Evolutionary conservation across 2,888 invertebrate genomes (phyloP).

Genomic region (Oligia fasciuncula): DNA sequence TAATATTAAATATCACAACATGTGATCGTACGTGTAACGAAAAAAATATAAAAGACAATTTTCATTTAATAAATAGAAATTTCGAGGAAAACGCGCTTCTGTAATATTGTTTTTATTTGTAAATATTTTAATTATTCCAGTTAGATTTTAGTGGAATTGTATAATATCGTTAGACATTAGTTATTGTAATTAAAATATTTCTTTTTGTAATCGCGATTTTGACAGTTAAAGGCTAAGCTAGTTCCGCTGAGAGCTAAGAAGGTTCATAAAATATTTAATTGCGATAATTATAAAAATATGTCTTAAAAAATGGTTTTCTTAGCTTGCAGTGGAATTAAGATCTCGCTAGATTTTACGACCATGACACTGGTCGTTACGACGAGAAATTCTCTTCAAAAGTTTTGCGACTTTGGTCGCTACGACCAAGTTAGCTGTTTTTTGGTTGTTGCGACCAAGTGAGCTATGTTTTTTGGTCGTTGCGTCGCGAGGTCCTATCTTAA

Average conservation of each 20-base stretch:
- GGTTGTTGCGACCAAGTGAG: neutral
- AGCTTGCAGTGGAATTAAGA: slow-evolving; percentile 41
- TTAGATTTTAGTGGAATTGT: slow-evolving; percentile 86
- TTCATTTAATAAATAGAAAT: slow-evolving; percentile 55
- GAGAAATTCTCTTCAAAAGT: slow-evolving; percentile 10
- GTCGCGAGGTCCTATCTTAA: slow-evolving; percentile 37
- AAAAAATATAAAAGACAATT: slow-evolving; percentile 64
- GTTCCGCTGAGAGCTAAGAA: slow-evolving; percentile 43
- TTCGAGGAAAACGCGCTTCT: slow-evolving; percentile 74
- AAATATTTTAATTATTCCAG: slow-evolving; percentile 87
- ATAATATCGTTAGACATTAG: slow-evolving; percentile 84
- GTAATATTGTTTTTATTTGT: slow-evolving; percentile 81
- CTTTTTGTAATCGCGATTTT: slow-evolving; percentile 73
- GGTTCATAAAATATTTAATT: slow-evolving; percentile 27
- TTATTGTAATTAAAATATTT: slow-evolving; percentile 70
- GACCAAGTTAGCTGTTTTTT: neutral
- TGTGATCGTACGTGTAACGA: slow-evolving; percentile 67
- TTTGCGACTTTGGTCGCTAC: neutral
- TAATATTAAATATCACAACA: slow-evolving; percentile 54
- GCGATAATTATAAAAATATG: slow-evolving; percentile 29
- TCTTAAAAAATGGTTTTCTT: slow-evolving; percentile 23
- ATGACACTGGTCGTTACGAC: slow-evolving; percentile 31
- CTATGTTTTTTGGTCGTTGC: slow-evolving; percentile 32
- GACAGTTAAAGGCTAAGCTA: slow-evolving; percentile 50
- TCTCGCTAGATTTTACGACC: slow-evolving; percentile 43